Base-by-base conservation (phyloP, 2,797 vertebrate species). In the Borostomias antarcticus region DNA sequence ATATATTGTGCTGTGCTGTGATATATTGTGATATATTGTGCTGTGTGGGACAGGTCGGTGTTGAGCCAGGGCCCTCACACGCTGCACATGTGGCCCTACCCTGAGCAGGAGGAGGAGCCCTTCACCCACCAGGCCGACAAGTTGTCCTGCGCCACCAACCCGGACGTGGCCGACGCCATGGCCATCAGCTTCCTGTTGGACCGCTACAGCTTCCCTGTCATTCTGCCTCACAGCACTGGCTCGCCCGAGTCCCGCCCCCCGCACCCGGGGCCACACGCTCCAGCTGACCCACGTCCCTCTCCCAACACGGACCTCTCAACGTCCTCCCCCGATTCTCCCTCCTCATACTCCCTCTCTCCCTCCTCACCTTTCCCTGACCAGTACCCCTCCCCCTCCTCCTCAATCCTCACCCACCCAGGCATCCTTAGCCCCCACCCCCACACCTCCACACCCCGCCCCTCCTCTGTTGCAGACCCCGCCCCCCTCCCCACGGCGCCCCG, bases 111-210 rank as follows among this genome's bases (percentile, higher is more conserved):
- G 2, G 89, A 91, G 15, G 89, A 82, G 32, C 74, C 77, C n/a
- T 77, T 90, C 59, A 91, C 90, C 57, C 92, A 89, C 69, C 86
- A 92, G 40, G 91, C 88, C 1, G 92, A 93, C 71, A 93, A 92
- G 59, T 77, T 93, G 37, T 93, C 92, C 1, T 86, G 90, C 21
- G 89, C 91, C 45, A 90, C 89, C 0, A 94, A 94, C 79, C 89
- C 91, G 15, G 85, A 94, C 68, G 52, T 87, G 3, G 40, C 63
- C 4, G 82, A 86, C 10, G 88, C 90, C 32, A 91, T 93, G 89
- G 93, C 92, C 4, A 89, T 94, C 73, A 93, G 85, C 69, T 81
- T 94, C 68, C 47, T 90, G 10, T 72, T 94, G 1, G 92, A 94
- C 66, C 81, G 79, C 26, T 94, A 94, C 84, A 89, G 85, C 54